Evolutionary conservation across 2,888 invertebrate species (phyloP).

Genomic region (Lamellibrachia columna): DNA sequence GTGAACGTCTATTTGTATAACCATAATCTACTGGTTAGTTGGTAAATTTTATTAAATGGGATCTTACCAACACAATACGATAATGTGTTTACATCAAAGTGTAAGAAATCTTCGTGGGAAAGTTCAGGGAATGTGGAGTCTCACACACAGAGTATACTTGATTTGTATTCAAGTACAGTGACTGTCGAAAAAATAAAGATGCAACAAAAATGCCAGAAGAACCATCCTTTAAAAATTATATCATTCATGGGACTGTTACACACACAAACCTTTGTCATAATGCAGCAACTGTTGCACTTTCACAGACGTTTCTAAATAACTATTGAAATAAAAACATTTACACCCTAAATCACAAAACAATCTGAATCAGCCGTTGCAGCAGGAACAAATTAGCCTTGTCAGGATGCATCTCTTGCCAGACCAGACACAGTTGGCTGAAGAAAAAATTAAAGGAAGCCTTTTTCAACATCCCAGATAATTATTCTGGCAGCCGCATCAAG

Average conservation of each 20-base stretch:
- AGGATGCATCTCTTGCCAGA: not conserved
- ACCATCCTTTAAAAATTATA: slow-evolving; percentile 3
- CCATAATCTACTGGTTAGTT: not conserved
- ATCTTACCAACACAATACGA: too few relatives aligned
- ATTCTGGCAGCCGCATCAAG: not conserved
- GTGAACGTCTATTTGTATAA: not conserved
- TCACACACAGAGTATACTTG: not conserved
- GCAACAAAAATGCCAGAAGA: not conserved
- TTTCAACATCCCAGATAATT: not conserved
- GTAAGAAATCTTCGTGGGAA: not conserved
- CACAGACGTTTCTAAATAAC: not conserved
- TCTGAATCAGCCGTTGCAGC: not conserved
- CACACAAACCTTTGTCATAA: not conserved
- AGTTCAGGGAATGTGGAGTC: not conserved
- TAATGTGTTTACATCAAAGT: not conserved
- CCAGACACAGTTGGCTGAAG: not conserved
- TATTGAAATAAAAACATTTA: not conserved
- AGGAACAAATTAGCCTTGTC: not conserved
- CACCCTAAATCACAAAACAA: not conserved
- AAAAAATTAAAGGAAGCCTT: not conserved
- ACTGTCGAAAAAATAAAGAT: not conserved
- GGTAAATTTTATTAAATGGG: not conserved
- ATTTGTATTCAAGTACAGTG: not conserved
- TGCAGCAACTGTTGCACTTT: not conserved
- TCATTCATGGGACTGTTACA: not conserved